phyloP scores from a whole-genome alignment of 1,140 invertebrate species.

The Formica exsecta region DNA sequence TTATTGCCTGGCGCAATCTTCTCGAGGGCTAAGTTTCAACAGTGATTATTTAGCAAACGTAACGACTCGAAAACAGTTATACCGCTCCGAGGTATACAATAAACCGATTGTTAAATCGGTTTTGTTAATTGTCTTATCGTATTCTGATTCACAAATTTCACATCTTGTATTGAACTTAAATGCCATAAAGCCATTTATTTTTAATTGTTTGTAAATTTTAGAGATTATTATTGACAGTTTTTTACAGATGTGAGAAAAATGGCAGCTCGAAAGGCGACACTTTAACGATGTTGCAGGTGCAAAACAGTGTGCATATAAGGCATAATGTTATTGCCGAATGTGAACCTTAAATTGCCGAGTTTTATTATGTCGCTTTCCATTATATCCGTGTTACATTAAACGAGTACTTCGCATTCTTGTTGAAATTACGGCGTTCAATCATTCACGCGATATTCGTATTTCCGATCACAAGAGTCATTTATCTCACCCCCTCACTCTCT shows the following conservation, averaged over 20 bases:
- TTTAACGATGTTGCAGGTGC: background rate
- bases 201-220: background rate
- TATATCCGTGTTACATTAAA: background rate
- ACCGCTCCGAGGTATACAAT: too few species aligned
- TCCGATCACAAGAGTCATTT: background rate
- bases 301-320: background rate
- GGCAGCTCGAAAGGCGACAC: background rate
- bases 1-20: constrained; percentile 1
- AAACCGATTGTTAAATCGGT: background rate
- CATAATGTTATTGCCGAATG: background rate
- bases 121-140: background rate
- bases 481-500: background rate
- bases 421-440: constrained; percentile 32
- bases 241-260: background rate
- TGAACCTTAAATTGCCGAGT: background rate
- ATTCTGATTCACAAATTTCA: background rate
- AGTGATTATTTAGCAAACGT: background rate
- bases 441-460: constrained; percentile 34
- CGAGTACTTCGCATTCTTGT: background rate
- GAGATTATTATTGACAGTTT: background rate
- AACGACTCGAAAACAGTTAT: background rate
- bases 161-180: background rate
- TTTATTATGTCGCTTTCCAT: constrained; percentile 16
- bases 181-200: background rate
- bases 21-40: background rate